A percentile compares a stretch with the other conserved stretches of the same genome.
phyloP scores from a whole-genome alignment of 1,140 invertebrate genomes.

The Lepidurus arcticus region DNA sequence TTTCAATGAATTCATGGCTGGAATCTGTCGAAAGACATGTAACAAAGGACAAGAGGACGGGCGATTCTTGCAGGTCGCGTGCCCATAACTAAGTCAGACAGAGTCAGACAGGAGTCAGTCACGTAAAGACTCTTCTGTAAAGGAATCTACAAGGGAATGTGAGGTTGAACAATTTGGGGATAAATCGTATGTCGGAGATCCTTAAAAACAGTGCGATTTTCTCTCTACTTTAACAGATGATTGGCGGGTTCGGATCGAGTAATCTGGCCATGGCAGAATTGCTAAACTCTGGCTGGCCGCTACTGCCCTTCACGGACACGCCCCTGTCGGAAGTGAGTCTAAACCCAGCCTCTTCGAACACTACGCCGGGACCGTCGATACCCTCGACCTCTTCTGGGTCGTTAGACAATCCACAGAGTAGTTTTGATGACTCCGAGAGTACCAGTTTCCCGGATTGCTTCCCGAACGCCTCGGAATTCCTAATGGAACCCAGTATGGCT shows the following conservation, averaged over 20 bases:
- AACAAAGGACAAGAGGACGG: too few relatives aligned
- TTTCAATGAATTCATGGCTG: too few relatives aligned
- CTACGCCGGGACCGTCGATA: constrained; percentile 1
- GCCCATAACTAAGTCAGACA: too few relatives aligned
- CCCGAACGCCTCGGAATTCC: constrained; percentile 20
- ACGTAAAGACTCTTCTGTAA: too few relatives aligned
- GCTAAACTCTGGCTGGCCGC: not conserved
- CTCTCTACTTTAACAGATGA: not conserved
- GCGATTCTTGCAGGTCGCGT: too few relatives aligned
- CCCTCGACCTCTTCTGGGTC: constrained; percentile 19
- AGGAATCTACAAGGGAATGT: too few relatives aligned
- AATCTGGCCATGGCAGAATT: not conserved
- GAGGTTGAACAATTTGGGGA: not conserved
- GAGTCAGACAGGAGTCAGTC: too few relatives aligned
- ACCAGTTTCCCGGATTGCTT: constrained; percentile 33
- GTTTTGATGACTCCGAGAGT: constrained; percentile 35
- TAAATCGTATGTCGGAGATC: not conserved
- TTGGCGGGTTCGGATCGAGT: not conserved
- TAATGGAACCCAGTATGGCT: constrained; percentile 24
- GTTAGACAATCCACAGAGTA: constrained; percentile 32
- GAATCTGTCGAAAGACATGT: too few relatives aligned
- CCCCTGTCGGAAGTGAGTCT: not conserved
- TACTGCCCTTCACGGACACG: not conserved
- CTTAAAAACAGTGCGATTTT: not conserved
- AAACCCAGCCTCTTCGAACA: not conserved